Base-by-base conservation (phyloP, 1,140 invertebrate species). In the Mya arenaria region DNA sequence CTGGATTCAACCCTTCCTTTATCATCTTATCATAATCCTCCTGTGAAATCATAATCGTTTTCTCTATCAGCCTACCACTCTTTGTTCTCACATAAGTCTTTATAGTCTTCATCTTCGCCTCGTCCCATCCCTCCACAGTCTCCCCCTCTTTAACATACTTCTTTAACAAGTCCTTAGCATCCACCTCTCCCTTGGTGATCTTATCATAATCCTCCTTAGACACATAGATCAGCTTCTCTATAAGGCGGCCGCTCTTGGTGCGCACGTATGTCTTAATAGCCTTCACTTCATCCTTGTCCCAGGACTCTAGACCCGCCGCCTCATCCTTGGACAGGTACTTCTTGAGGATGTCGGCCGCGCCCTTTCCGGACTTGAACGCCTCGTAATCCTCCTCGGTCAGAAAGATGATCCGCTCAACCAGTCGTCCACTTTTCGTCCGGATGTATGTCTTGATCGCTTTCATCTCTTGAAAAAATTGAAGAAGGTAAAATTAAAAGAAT, bases 371-470 rank as follows among this genome's bases (percentile, higher is more conserved):
- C 77, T 89, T 90, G 79, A 92, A 91, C 2, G 88, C 88, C 69
- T 89, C 85, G 52, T 92, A 92, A 65, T 92, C 91, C 36, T 91
- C 90, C 36, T 92, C 91, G 0, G 87, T 87, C 65, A 92, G 41
- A 63, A 90, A 91, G 13, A 92, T 87, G 32, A 92, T 91, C 34
- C 85, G 88, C 58, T 92, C 90, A 1, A 91, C 83, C 25, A 92
- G 78, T 13, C 90, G 85, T 4, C 92, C 92, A 86, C 91, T 92
- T 71, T 92, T 92, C 36, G 92, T 92, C 23, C 91, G 79, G 3
- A 92, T 91, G 68, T 92, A 92, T 0, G 91, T 92, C 65, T 90
- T 92, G 44, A 92, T 89, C n/a, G 92, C 92, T 68, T 87, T 89
- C 15, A 91, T 88, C 48, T 85, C 91, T 92, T 85, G 8, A 83